A percentile compares a stretch with the other conserved stretches of the same genome.
Evolutionary conservation across 2,797 vertebrate species (phyloP).

Genomic region (Columba guinea): DNA sequence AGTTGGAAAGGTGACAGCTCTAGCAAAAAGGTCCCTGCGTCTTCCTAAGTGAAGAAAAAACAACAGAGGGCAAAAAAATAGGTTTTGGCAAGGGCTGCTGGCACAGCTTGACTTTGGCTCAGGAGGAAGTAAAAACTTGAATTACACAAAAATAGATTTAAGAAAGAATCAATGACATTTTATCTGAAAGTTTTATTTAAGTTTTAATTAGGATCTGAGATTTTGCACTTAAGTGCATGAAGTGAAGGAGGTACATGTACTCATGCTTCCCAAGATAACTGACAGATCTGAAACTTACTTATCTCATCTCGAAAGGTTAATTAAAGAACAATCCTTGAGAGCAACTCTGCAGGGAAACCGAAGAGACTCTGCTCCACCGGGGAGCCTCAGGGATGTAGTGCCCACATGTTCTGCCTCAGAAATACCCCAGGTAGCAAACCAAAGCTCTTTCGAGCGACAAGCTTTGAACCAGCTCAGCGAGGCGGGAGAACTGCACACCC

Average conservation of each 20-base stretch:
- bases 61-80: not conserved
- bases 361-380: not conserved
- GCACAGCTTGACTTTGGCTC: conserved; percentile 47
- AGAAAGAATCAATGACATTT: conserved; percentile 66
- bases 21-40: not conserved
- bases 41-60: not conserved
- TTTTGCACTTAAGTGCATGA: conserved; percentile 29
- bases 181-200: conserved; percentile 46
- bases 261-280: conserved; percentile 48
- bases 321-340: conserved; percentile 51
- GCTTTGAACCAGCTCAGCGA: not conserved
- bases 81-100: conserved; percentile 25
- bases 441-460: not conserved
- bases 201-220: conserved; percentile 64
- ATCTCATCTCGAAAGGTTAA: conserved; percentile 54
- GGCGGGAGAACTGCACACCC: not conserved
- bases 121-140: conserved; percentile 28
- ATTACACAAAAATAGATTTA: conserved; percentile 55
- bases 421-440: not conserved
- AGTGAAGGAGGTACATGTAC: conserved; percentile 27
- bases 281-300: conserved; percentile 53
- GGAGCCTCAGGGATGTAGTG: not conserved
- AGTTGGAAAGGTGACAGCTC: not conserved
- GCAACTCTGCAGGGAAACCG: not conserved
- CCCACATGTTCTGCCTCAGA: not conserved